Percentiles rank a stretch among this genome's conserved stretches.
Evolutionary conservation across 2,888 invertebrate species (phyloP).

Genomic region (Drosophila subsilvestris): DNA sequence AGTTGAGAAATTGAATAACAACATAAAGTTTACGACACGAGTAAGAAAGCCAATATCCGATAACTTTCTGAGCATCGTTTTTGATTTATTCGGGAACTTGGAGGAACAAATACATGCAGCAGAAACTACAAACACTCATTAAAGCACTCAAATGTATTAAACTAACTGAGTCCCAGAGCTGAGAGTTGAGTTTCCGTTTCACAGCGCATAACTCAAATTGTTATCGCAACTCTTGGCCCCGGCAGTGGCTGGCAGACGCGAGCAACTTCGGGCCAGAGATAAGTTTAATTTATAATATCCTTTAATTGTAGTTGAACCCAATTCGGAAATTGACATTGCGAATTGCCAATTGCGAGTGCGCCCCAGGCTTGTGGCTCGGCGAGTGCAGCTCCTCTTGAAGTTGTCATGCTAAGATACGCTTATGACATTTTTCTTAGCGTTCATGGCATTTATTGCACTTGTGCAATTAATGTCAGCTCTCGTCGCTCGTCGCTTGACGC

Average conservation of each 20-base stretch:
- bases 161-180: background rate
- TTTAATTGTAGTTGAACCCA: conserved; percentile 21
- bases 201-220: background rate
- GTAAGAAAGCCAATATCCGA: background rate
- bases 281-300: conserved; percentile 17
- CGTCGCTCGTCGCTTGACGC: conserved; percentile 7
- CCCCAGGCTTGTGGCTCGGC: conserved; percentile 1
- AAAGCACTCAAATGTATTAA: background rate
- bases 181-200: background rate
- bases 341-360: background rate
- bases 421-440: conserved; percentile 34
- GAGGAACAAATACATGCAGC: background rate
- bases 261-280: background rate
- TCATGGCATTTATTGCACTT: conserved; percentile 56
- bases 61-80: background rate
- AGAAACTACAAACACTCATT: background rate
- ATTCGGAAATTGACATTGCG: conserved; percentile 20
- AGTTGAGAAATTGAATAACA: background rate
- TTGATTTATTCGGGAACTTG: background rate
- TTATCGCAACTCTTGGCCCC: background rate
- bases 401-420: conserved; percentile 28
- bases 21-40: background rate
- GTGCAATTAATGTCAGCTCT: conserved; percentile 50
- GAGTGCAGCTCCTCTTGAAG: conserved; percentile 7
- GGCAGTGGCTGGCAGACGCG: background rate